Base-by-base conservation (phyloP, 1,140 invertebrate genomes). In the Caenorhabditis brenneri region DNA sequence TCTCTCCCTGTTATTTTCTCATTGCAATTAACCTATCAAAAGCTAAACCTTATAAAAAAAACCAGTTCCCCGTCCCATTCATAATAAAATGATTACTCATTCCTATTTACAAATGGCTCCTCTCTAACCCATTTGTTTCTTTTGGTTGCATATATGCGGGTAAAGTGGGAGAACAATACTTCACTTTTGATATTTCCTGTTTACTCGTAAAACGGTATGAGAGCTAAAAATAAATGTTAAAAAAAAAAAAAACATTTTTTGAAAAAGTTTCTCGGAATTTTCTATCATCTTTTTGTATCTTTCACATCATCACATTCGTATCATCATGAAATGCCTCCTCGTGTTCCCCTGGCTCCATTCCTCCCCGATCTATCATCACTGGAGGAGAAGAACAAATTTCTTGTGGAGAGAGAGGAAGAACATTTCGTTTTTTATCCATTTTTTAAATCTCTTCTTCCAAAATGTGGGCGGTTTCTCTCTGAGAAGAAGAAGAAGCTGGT, bases 251-350 rank as follows among this genome's bases (percentile, higher is more conserved):
- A 65, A 36, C 9, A 29, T 12, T 27, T 55, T n/a, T 10, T 4
- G 7, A 65, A 65, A 65, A 36, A 36, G 31, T 36, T 65, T 33
- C 58, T 65, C 58, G 29, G 31, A 65, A 65, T 27, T 65, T 19
- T 33, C 55, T 36, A 65, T 65, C 33, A 74, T 74, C 65, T 22
- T 65, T 36, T n/a, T 15, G 27, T 31, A 31, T 58, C 58, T 36
- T 65, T 39, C 58, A 36, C 31, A 16, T 65, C 31, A 27, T 65
- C 22, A 16, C n/a, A 42, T 74, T 74, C 65, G 65, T 74, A 74
- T 74, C 58, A 65, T 65, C 65, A 74, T 65, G 60, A 27, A 33
- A 29, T 29, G n/a, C n/a, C n/a, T n/a, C 55, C 49, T 53, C 49
- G 15, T 6, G 27, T 58, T 65, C 58, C 58, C 58, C 36, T 74